These are phyloP conservation scores for Caerostris extrusa DNA, from an alignment of 1,140 invertebrate species.

Conservation along the genomic window DNA sequence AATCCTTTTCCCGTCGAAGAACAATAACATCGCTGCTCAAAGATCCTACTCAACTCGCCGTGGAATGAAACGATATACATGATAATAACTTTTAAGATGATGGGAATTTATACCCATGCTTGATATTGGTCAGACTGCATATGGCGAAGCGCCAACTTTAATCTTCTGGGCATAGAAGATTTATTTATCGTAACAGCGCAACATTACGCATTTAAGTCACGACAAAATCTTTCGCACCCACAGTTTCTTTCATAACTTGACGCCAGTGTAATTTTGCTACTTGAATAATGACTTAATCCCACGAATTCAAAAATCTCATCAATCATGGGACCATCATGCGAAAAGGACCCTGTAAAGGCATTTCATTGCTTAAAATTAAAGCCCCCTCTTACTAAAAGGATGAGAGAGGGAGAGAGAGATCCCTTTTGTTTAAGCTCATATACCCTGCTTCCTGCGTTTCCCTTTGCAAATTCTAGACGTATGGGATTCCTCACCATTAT, in stretches of 20 bases:
- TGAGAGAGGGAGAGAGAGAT: conserved; percentile 6
- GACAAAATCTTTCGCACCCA: conserved; percentile 24
- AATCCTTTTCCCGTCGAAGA: background rate
- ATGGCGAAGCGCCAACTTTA: background rate
- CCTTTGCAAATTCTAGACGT: background rate
- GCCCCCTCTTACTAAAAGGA: conserved; percentile 26
- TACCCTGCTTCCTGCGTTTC: background rate
- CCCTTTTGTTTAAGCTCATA: conserved; percentile 8
- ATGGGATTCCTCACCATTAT: conserved; percentile 46
- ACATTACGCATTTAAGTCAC: conserved; percentile 51
- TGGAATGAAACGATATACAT: background rate
- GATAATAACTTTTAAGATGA: background rate
- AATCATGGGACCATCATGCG: conserved; percentile 33
- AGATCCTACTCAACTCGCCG: background rate
- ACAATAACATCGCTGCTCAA: background rate
- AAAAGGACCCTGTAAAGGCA: conserved; percentile 9
- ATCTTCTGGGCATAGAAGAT: conserved; percentile 32
- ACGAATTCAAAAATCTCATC: conserved; percentile 50
- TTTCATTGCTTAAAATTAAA: conserved; percentile 61
- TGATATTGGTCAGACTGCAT: background rate
- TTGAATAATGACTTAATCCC: conserved; percentile 58
- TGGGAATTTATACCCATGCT: background rate
- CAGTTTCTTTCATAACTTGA: conserved; percentile 47
- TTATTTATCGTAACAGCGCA: conserved; percentile 33
- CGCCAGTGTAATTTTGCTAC: conserved; percentile 45